Evolutionary conservation across 2,888 invertebrate species (phyloP).

Genomic region (Oscheius sp.): DNA sequence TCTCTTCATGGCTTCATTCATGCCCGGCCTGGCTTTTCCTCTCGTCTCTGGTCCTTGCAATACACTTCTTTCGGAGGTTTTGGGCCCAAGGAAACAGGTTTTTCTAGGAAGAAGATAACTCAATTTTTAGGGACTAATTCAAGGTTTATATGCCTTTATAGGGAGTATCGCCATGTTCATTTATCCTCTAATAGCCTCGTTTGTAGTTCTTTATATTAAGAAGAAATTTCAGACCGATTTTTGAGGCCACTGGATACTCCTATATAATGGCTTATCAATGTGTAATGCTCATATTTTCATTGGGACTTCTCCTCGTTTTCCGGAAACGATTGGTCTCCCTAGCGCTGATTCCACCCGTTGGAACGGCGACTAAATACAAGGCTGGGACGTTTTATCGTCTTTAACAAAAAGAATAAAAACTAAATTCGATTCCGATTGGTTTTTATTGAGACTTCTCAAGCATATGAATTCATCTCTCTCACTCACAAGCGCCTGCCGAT

Average conservation of each 20-base stretch:
- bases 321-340: conserved; percentile 20
- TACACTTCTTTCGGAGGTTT: conserved; percentile 44
- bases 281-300: background rate
- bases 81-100: conserved; percentile 51
- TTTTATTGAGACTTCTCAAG: background rate
- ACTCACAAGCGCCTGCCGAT: background rate
- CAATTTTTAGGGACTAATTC: conserved; percentile 17
- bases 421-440: background rate
- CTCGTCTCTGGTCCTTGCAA: conserved; percentile 47
- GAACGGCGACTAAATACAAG: conserved; percentile 21
- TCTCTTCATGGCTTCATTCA: conserved; percentile 37
- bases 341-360: conserved; percentile 3
- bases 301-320: conserved; percentile 12
- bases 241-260: conserved; percentile 14
- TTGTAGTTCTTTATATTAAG: background rate
- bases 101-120: background rate
- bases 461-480: background rate
- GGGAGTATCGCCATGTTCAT: conserved; percentile 18
- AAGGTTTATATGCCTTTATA: conserved; percentile 20
- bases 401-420: background rate
- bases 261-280: conserved; percentile 25
- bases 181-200: conserved; percentile 16
- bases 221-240: conserved; percentile 4
- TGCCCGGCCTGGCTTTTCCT: conserved; percentile 47
- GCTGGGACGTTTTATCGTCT: conserved; percentile 25